A percentile compares a stretch with the other conserved stretches of the same genome.
Conservation (phyloP, 2,113 vertebrate genomes). For the Nipponia nippon region DNA sequence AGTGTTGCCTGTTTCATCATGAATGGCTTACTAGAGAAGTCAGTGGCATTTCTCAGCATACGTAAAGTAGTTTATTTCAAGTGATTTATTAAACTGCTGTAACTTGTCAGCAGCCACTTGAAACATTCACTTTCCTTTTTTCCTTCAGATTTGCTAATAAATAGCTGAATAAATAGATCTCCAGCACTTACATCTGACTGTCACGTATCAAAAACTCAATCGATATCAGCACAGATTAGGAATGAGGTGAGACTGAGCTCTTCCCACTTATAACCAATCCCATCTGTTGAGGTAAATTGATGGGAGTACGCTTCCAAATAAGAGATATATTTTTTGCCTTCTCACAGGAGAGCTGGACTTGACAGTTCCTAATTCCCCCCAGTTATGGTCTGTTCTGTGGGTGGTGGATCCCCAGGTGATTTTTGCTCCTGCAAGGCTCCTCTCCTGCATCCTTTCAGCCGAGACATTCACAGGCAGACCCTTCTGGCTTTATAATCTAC, state of each 20-base stretch:
- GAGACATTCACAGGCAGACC: not conserved
- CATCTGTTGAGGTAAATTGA: not conserved
- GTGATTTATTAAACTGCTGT: conserved; percentile 65
- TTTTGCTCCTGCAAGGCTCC: not conserved
- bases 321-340: not conserved
- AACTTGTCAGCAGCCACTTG: conserved; percentile 63
- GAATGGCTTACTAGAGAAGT: conserved; percentile 29
- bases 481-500: not conserved
- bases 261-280: not conserved
- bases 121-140: conserved; percentile 11
- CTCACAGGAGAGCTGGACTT: not conserved
- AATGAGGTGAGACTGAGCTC: not conserved
- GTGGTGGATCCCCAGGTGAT: not conserved
- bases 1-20: conserved; percentile 4
- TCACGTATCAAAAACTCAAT: not conserved
- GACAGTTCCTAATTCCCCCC: not conserved
- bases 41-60: conserved; percentile 29
- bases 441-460: not conserved
- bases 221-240: not conserved
- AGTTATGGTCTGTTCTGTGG: not conserved
- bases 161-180: conserved; percentile 30
- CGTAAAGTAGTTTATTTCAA: conserved; percentile 28
- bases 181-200: not conserved
- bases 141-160: conserved; percentile 37
- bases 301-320: not conserved